Percentiles rank a stretch among this genome's conserved stretches.
phyloP scores from a whole-genome alignment of 2,113 vertebrate genomes.

The Excalfactoria chinensis region DNA sequence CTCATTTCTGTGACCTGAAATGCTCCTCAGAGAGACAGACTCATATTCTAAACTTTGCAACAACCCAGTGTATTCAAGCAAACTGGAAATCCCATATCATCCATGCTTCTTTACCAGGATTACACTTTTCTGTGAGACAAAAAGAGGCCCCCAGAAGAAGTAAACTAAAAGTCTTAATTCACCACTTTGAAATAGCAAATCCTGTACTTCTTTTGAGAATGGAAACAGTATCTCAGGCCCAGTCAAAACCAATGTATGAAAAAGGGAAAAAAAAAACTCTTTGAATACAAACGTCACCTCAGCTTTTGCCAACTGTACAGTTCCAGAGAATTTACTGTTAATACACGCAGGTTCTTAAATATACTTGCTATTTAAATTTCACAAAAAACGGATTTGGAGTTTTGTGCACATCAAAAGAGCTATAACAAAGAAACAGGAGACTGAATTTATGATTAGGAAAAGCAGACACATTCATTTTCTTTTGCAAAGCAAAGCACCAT shows the following conservation, averaged over 20 bases:
- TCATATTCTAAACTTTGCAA: background rate
- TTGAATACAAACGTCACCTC: background rate
- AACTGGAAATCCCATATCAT: background rate
- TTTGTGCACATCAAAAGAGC: slow-evolving; percentile 75
- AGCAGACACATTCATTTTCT: slow-evolving; percentile 68
- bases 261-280: slow-evolving; percentile 11
- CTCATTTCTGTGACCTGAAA: background rate
- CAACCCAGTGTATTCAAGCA: rapidly evolving
- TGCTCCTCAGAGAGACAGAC: background rate
- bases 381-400: slow-evolving; percentile 66
- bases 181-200: background rate
- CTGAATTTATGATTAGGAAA: slow-evolving; percentile 70
- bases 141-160: background rate
- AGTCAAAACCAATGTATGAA: slow-evolving; percentile 44
- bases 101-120: background rate
- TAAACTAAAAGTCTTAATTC: background rate
- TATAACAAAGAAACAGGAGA: slow-evolving; percentile 71
- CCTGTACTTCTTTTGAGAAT: background rate
- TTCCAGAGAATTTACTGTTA: slow-evolving; percentile 36
- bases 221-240: slow-evolving; percentile 20
- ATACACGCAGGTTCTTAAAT: slow-evolving; percentile 9
- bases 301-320: slow-evolving; percentile 16
- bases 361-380: slow-evolving; percentile 46
- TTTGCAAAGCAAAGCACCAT: slow-evolving; percentile 46
- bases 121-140: background rate